A percentile compares a stretch with the other conserved stretches of the same genome.
phyloP scores from a whole-genome alignment of 1,140 invertebrate species.

The Diorhabda sublineata region DNA sequence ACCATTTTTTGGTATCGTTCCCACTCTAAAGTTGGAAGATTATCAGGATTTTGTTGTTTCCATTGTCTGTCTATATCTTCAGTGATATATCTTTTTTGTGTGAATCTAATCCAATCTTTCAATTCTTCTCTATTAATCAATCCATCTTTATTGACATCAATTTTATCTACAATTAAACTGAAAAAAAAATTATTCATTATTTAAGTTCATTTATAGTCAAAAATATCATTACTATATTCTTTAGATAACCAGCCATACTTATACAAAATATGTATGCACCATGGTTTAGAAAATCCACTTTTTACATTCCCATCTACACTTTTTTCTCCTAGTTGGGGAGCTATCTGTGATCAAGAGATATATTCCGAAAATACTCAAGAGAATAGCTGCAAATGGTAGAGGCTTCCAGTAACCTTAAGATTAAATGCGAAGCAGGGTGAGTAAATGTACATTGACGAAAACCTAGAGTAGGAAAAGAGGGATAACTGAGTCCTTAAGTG shows the following conservation, averaged over 20 bases:
- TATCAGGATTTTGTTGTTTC: slow-evolving; percentile 82
- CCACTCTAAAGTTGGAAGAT: slow-evolving; percentile 77
- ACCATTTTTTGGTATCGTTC: slow-evolving; percentile 74
- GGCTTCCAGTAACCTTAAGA: too few relatives aligned
- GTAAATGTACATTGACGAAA: too few relatives aligned
- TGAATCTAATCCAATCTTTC: slow-evolving; percentile 93
- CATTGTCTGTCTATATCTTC: slow-evolving; percentile 91
- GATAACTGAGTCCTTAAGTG: too few relatives aligned
- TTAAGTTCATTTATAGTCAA: background rate
- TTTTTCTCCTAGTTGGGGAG: too few relatives aligned
- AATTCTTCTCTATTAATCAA: slow-evolving; percentile 83
- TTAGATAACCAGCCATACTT: background rate
- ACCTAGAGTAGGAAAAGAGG: too few relatives aligned
- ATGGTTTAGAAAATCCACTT: too few relatives aligned
- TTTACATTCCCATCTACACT: too few relatives aligned
- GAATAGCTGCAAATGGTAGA: too few relatives aligned
- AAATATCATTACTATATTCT: background rate
- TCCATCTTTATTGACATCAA: slow-evolving; percentile 86
- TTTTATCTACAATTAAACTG: slow-evolving; percentile 91
- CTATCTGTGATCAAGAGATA: too few relatives aligned
- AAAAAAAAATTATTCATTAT: slow-evolving; percentile 34
- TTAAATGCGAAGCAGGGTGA: too few relatives aligned
- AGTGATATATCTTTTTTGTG: slow-evolving; percentile 85
- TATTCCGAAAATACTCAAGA: too few relatives aligned
- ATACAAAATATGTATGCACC: too few relatives aligned